phyloP scores from a whole-genome alignment of 2,888 invertebrate genomes.

The Diarsia rubi region DNA sequence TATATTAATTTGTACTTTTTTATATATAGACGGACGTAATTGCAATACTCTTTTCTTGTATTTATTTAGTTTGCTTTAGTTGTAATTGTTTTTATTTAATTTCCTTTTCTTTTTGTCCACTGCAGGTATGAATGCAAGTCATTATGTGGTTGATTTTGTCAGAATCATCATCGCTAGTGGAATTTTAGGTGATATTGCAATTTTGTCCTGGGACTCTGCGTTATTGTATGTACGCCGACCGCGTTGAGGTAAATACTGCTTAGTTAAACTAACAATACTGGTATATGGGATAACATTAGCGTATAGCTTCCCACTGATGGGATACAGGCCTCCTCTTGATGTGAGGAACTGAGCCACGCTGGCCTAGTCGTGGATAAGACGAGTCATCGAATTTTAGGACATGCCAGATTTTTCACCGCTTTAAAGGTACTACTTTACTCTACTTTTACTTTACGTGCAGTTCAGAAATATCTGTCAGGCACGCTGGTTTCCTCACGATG shows the following conservation, averaged over 20 bases:
- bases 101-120: conserved; percentile 74
- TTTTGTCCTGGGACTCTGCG: conserved; percentile 72
- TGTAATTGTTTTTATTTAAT: conserved; percentile 64
- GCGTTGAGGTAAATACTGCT: conserved; percentile 64
- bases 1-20: conserved; percentile 57
- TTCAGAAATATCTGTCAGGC: too few species aligned
- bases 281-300: conserved; percentile 15
- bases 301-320: not conserved
- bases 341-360: not conserved
- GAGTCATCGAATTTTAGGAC: too few species aligned
- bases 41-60: conserved; percentile 68
- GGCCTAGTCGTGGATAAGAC: not conserved
- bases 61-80: conserved; percentile 46
- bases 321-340: not conserved
- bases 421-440: not conserved
- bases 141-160: conserved; percentile 86
- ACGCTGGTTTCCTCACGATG: too few species aligned
- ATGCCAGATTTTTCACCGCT: not conserved
- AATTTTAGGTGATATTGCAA: conserved; percentile 81
- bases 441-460: too few species aligned
- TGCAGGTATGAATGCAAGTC: conserved; percentile 89
- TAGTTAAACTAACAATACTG: conserved; percentile 60
- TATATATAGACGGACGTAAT: conserved; percentile 68
- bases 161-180: conserved; percentile 73
- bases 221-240: conserved; percentile 53